These are phyloP conservation scores for Saguinus imperator DNA, from an alignment of 2,113 vertebrate genomes.

Conservation along the genomic window DNA sequence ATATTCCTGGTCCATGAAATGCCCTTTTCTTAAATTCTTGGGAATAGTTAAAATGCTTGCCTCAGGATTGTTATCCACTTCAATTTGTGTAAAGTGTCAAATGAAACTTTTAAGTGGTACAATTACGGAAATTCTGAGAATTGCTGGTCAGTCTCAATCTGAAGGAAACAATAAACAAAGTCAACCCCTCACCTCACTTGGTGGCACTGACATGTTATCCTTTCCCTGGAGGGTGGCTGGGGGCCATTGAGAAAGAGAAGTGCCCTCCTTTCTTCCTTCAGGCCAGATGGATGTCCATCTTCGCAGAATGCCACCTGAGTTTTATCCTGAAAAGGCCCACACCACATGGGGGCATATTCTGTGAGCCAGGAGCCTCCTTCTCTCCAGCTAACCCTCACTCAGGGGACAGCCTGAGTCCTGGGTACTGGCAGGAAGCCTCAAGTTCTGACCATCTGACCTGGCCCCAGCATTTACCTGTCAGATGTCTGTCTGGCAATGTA, in stretches of 20 bases:
- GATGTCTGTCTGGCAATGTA: background rate
- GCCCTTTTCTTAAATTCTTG: background rate
- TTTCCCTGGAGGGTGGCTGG: background rate
- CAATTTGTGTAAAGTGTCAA: background rate
- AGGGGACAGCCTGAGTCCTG: background rate
- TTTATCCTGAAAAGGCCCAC: accelerated
- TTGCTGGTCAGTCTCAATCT: background rate
- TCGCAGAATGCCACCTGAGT: background rate
- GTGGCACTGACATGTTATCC: accelerated
- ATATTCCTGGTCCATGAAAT: background rate
- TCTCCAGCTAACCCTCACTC: background rate
- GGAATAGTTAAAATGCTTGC: background rate
- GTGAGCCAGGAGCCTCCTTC: background rate
- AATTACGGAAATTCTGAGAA: background rate
- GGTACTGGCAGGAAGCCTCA: accelerated
- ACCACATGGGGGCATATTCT: background rate
- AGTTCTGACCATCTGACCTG: background rate
- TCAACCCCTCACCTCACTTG: too few relatives aligned
- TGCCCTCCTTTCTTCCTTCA: background rate
- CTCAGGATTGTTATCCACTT: background rate
- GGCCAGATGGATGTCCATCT: accelerated
- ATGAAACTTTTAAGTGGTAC: background rate
- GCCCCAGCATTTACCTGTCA: accelerated
- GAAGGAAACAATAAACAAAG: background rate
- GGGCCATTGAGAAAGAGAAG: background rate